These are phyloP conservation scores for Esox lucius DNA, from an alignment of 2,797 vertebrate species.

Conservation along the genomic window DNA sequence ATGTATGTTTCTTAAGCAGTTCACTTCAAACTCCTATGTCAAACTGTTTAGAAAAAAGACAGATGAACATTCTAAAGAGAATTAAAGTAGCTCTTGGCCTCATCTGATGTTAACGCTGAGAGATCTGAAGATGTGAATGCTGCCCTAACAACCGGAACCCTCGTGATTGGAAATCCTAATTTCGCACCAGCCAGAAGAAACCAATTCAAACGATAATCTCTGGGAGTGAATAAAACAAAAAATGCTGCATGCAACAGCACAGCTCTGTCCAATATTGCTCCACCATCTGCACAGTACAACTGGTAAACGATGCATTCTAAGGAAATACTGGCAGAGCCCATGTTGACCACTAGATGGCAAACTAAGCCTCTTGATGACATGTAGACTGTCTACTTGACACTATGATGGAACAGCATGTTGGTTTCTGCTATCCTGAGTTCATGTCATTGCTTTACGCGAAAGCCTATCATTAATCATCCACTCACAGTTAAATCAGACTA, in stretches of 20 bases:
- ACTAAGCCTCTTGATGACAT: slow-evolving; percentile 49
- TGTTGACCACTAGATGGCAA: slow-evolving; percentile 70
- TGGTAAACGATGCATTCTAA: neutral
- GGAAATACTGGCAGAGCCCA: slow-evolving; percentile 16
- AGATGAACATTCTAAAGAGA: slow-evolving; percentile 29
- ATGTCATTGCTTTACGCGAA: neutral
- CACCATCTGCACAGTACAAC: neutral
- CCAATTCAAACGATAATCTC: slow-evolving; percentile 10
- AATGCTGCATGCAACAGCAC: slow-evolving; percentile 7
- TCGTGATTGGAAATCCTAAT: slow-evolving; percentile 26
- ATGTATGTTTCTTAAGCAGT: slow-evolving; percentile 26
- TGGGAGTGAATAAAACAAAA: slow-evolving; percentile 8
- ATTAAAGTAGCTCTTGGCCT: slow-evolving; percentile 27
- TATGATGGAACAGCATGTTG: neutral
- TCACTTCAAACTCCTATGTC: slow-evolving; percentile 36
- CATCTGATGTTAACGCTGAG: slow-evolving; percentile 13
- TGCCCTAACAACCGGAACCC: slow-evolving; percentile 30
- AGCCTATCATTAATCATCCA: neutral
- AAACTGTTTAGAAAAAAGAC: slow-evolving; percentile 25
- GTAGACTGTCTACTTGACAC: neutral
- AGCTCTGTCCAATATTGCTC: neutral
- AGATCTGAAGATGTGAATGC: slow-evolving; percentile 23
- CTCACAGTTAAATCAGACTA: neutral
- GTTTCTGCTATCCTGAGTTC: neutral
- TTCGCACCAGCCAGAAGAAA: slow-evolving; percentile 13